A percentile compares a stretch with the other conserved stretches of the same genome.
Evolutionary conservation across 1,140 invertebrate genomes (phyloP).

Genomic region (silkworm (Bombyx mori)): DNA sequence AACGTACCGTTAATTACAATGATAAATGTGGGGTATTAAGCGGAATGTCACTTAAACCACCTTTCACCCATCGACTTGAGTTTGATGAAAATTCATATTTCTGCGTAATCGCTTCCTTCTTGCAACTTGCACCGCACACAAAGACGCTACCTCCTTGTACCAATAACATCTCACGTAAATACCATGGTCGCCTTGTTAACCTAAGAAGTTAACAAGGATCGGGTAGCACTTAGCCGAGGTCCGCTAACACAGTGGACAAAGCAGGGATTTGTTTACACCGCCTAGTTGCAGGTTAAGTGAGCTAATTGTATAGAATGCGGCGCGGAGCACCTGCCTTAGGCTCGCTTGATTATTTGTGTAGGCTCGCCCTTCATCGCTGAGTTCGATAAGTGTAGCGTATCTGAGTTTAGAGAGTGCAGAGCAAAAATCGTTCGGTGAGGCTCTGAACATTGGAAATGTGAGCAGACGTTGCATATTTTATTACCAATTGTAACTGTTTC

Average conservation of each 20-base stretch:
- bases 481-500: no score
- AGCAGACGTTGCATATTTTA: no score
- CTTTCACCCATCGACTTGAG: no score
- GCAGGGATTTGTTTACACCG: constrained; percentile 50
- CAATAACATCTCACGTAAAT: constrained; percentile 41
- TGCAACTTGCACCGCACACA: constrained; percentile 17
- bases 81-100: no score
- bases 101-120: constrained; percentile 6
- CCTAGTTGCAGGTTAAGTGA: constrained; percentile 58
- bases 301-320: constrained; percentile 57
- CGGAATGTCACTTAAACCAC: no score
- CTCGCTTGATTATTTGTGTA: neutral
- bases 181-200: constrained; percentile 55
- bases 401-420: no score
- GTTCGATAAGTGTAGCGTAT: no score
- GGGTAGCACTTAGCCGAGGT: constrained; percentile 48
- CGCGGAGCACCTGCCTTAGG: constrained; percentile 24
- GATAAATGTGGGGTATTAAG: no score
- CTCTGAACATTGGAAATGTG: no score
- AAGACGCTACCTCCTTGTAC: constrained; percentile 44
- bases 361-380: no score
- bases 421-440: no score
- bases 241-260: constrained; percentile 56
- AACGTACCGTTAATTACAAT: no score
- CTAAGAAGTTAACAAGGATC: constrained; percentile 63